Conservation (phyloP, 2,888 invertebrate species). For the Drosophila paramelanica region DNA sequence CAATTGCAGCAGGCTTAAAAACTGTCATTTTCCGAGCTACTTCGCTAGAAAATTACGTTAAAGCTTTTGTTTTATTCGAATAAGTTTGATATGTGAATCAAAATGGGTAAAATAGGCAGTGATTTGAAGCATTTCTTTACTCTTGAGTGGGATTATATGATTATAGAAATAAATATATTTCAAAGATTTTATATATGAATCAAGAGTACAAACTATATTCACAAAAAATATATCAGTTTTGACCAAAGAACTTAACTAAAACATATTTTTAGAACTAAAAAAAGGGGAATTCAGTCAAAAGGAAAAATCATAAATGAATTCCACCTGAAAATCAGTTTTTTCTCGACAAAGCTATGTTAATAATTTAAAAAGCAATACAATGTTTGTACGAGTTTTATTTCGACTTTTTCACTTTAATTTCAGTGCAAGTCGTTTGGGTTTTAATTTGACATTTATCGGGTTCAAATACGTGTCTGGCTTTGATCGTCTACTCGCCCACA, state of each 20-base stretch:
- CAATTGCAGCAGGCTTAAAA: not conserved
- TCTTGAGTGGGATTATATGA: not conserved
- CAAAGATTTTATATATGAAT: no score
- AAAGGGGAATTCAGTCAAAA: no score
- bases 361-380: no score
- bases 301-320: no score
- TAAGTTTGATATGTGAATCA: not conserved
- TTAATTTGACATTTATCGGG: slow-evolving; percentile 41
- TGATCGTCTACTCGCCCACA: slow-evolving; percentile 41
- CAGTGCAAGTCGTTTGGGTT: not conserved
- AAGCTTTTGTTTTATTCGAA: not conserved
- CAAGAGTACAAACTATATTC: no score
- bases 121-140: not conserved
- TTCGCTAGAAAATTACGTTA: not conserved
- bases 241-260: no score
- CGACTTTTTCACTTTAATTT: not conserved
- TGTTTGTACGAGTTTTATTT: not conserved
- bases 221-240: no score
- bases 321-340: no score
- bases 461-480: slow-evolving; percentile 17
- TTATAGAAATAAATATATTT: no score
- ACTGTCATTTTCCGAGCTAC: not conserved
- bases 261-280: no score
- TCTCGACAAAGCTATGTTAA: no score
- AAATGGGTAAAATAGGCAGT: no score